Conservation (phyloP, 2,888 invertebrate genomes). For the Hirtodrosophila alboralis region DNA sequence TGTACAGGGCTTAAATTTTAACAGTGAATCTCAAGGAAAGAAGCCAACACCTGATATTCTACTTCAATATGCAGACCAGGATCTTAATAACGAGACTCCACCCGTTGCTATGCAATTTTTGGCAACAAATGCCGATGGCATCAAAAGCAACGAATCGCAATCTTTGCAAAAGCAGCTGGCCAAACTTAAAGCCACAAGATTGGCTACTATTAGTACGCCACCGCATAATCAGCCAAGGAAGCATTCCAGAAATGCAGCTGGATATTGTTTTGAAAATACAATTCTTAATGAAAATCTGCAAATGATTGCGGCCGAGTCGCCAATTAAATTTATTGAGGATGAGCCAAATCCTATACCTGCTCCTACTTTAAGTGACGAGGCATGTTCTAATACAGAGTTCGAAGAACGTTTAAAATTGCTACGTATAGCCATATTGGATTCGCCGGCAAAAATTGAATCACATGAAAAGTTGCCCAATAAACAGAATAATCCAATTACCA, state of each 20-base stretch:
- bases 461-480: neutral
- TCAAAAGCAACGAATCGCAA: slow-evolving; percentile 2
- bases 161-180: slow-evolving; percentile 53
- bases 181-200: slow-evolving; percentile 47
- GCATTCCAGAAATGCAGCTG: slow-evolving; percentile 1
- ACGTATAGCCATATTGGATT: slow-evolving; percentile 51
- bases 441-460: slow-evolving; percentile 8
- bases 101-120: slow-evolving; percentile 39
- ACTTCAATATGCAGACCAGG: slow-evolving; percentile 16
- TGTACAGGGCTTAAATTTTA: slow-evolving; percentile 38
- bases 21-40: slow-evolving; percentile 4
- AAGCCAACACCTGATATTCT: neutral
- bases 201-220: slow-evolving; percentile 26
- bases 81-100: slow-evolving; percentile 54
- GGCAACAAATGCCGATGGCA: slow-evolving; percentile 1
- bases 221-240: slow-evolving; percentile 8
- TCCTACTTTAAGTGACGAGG: slow-evolving; percentile 24
- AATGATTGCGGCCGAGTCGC: slow-evolving; percentile 65
- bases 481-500: neutral
- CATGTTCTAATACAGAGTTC: slow-evolving; percentile 48
- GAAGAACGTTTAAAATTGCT: slow-evolving; percentile 56
- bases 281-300: slow-evolving; percentile 49
- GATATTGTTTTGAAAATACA: slow-evolving; percentile 28
- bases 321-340: slow-evolving; percentile 57
- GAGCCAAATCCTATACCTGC: slow-evolving; percentile 23